A percentile compares a stretch with the other conserved stretches of the same genome.
phyloP scores from a whole-genome alignment of 2,888 invertebrate genomes.

The Hofmannophila pseudospretella region DNA sequence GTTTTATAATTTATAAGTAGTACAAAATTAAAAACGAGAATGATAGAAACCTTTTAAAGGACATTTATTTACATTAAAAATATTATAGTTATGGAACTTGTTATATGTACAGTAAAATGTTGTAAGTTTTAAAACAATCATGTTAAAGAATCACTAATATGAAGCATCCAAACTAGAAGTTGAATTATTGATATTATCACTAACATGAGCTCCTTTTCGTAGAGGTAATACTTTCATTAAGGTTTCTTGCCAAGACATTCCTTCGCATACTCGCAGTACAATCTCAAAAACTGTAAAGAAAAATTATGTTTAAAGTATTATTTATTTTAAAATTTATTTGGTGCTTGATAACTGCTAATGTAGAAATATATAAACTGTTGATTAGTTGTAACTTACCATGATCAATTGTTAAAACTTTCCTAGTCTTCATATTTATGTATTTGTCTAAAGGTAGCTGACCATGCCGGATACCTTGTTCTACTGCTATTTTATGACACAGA shows the following conservation, averaged over 20 bases:
- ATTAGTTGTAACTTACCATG: slow-evolving; percentile 82
- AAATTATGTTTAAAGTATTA: slow-evolving; percentile 1
- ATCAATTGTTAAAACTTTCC: slow-evolving; percentile 96
- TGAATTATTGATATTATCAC: slow-evolving; percentile 39
- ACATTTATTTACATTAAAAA: too few relatives aligned
- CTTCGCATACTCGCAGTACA: slow-evolving; percentile 85
- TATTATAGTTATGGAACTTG: too few relatives aligned
- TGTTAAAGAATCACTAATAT: too few relatives aligned
- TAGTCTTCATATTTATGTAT: slow-evolving; percentile 92
- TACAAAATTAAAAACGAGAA: too few relatives aligned
- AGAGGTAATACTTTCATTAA: slow-evolving; percentile 87
- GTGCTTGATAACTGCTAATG: too few relatives aligned
- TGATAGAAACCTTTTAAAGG: too few relatives aligned
- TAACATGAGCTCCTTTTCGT: slow-evolving; percentile 83
- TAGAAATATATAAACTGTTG: background rate
- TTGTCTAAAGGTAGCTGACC: slow-evolving; percentile 93
- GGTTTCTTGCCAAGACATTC: slow-evolving; percentile 87
- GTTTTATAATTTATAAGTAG: too few relatives aligned
- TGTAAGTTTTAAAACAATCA: too few relatives aligned
- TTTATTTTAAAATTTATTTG: background rate
- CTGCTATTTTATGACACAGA: slow-evolving; percentile 89
- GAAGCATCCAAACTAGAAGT: slow-evolving; percentile 39
- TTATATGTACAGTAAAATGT: too few relatives aligned
- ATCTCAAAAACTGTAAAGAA: slow-evolving; percentile 88
- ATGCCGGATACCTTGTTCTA: slow-evolving; percentile 86